Evolutionary conservation across 2,113 vertebrate species (phyloP), one percentile per base, ranked within the genome.

Genomic region (Riparia riparia): DNA sequence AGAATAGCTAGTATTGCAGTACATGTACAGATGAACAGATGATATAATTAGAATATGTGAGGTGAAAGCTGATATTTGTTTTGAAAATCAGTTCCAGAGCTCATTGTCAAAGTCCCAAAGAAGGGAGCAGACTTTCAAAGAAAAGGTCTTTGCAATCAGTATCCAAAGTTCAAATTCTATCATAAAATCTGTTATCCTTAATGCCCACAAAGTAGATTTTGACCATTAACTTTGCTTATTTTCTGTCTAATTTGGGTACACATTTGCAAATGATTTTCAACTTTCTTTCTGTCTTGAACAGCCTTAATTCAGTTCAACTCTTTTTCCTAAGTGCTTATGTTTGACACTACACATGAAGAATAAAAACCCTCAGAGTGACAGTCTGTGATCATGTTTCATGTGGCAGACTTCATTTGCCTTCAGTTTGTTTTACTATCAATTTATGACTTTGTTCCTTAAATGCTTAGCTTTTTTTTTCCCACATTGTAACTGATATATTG

Each of bases 371-470:
- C 83, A 73, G 78, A 96, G 81, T 96, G 96, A 96, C 95, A 96
- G 93, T 97, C 92, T 96, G 79, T 97, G 95, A 96, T 97, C 96
- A 89, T 94, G 91, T 97, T 97, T 96, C 96, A 86, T 94, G 90
- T 94, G 95, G 89, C 90, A 96, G 91, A 93, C 64, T 90, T 96
- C 94, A 96, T 95, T 95, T 97, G 72, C 95, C 94, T 95, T 95
- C 94, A 80, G 84, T 96, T 97, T 95, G 91, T 97, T 95, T 94
- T 96, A 56, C 93, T 96, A 89, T 96, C 92, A 93, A 96, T 96
- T 97, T 96, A 97, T 84, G 83, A 82, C 95, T 97, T 97, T 94
- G 65, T 90, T 96, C 88, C 78, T 96, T 96, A 92, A 84, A 87
- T 83, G 90, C 69, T 94, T 97, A 95, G 64, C 57, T 64, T 32